A percentile compares a stretch with the other conserved stretches of the same genome.
Evolutionary conservation across 2,888 invertebrate species (phyloP).

Genomic region (Aphodius granarius): DNA sequence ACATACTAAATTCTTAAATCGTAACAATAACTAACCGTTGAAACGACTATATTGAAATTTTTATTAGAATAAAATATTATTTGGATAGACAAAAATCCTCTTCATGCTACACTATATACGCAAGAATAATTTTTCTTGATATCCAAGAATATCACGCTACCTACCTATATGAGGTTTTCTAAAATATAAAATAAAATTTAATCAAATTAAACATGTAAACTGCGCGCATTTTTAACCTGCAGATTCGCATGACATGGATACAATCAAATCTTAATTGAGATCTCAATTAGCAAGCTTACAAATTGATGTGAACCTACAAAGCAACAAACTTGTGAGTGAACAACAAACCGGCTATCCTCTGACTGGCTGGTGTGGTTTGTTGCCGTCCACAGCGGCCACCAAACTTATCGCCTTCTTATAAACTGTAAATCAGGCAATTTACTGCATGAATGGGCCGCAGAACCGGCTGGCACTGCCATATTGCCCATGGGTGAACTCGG

Average conservation of each 20-base stretch:
- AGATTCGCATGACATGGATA: background rate
- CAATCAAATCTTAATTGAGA: background rate
- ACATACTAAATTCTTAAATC: too few species aligned
- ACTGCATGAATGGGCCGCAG: background rate
- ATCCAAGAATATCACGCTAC: too few species aligned
- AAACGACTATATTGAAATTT: too few species aligned
- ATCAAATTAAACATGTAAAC: background rate
- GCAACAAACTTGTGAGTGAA: background rate
- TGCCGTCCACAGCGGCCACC: background rate
- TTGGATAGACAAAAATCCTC: too few species aligned
- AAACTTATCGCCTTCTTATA: background rate
- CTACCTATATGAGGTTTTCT: too few species aligned
- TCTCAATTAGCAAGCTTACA: background rate
- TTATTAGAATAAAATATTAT: too few species aligned
- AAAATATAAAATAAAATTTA: too few species aligned
- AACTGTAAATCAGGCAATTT: background rate
- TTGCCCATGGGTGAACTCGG: background rate
- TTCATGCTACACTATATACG: too few species aligned
- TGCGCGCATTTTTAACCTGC: background rate
- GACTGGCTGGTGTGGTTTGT: background rate
- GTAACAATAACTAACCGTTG: too few species aligned
- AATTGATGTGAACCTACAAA: too few species aligned
- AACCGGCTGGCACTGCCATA: background rate
- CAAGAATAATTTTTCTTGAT: too few species aligned
- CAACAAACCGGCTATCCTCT: background rate